These are phyloP conservation scores for Oceanites oceanicus DNA, from an alignment of 2,113 vertebrate species.

Conservation along the genomic window DNA sequence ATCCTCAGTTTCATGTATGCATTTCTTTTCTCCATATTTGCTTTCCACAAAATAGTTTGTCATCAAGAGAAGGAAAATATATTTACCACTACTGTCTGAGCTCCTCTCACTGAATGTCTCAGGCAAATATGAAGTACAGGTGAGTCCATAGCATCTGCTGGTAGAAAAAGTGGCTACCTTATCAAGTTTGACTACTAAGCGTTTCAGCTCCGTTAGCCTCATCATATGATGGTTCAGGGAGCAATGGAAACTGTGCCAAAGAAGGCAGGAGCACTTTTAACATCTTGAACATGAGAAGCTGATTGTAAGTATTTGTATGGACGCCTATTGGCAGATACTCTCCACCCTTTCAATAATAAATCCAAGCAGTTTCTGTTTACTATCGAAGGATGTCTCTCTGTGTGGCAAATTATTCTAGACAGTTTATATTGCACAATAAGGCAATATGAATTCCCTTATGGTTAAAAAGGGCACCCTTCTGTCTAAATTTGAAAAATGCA, in stretches of 20 bases:
- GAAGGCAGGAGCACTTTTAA: background rate
- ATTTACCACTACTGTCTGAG: background rate
- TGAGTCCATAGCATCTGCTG: background rate
- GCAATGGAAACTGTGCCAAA: background rate
- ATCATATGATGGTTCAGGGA: background rate
- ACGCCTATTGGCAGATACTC: background rate
- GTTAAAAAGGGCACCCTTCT: conserved; percentile 43
- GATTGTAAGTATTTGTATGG: background rate
- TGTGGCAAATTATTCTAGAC: conserved; percentile 42
- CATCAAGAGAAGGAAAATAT: background rate
- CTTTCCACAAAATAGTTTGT: background rate
- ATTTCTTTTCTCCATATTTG: background rate
- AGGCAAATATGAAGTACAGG: background rate
- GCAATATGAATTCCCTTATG: conserved; percentile 38
- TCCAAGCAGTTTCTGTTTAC: conserved; percentile 43
- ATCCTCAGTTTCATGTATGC: background rate
- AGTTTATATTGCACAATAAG: conserved; percentile 42
- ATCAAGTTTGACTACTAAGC: background rate
- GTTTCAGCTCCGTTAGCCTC: background rate
- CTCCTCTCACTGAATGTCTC: background rate
- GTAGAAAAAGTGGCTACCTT: background rate
- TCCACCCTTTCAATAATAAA: background rate
- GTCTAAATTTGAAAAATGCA: conserved; percentile 53
- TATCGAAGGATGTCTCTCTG: background rate
- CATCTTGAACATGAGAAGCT: background rate